Evolutionary conservation across 2,888 invertebrate genomes (phyloP).

Genomic region (Hyalella azteca): DNA sequence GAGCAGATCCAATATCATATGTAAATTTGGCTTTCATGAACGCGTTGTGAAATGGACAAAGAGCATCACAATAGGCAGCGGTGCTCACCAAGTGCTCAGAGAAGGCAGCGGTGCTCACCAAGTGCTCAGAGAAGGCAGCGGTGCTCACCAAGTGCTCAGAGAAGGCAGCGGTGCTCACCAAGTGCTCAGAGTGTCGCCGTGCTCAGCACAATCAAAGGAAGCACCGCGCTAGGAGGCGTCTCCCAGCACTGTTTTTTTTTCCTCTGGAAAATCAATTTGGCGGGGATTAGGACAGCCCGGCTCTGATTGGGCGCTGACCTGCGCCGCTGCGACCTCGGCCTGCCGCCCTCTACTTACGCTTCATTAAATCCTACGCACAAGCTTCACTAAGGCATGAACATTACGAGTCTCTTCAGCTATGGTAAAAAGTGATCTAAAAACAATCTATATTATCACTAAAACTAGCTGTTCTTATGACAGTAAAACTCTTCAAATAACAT

Average conservation of each 20-base stretch:
- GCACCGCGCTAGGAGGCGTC: constrained; percentile 43
- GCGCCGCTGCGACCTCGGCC: constrained; percentile 48
- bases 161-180: not conserved
- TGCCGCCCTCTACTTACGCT: constrained; percentile 35
- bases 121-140: not conserved
- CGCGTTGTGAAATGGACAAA: no score
- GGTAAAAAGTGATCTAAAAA: no score
- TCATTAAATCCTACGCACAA: constrained; percentile 28
- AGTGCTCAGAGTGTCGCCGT: not conserved
- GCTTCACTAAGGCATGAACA: no score
- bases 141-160: not conserved
- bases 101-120: no score
- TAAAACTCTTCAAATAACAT: no score
- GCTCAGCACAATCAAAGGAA: not conserved
- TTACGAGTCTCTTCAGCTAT: no score
- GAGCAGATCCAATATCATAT: no score
- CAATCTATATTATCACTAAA: no score
- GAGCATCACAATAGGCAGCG: no score
- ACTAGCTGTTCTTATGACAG: no score
- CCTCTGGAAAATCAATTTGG: constrained; percentile 58
- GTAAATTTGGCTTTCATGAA: no score
- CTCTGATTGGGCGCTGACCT: constrained; percentile 56
- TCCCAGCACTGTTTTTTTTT: constrained; percentile 50
- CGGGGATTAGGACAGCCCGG: constrained; percentile 54
- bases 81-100: no score